A percentile compares a stretch with the other conserved stretches of the same genome.
These are phyloP conservation scores for Bombus huntii DNA, from an alignment of 1,140 invertebrate species.

Conservation along the genomic window DNA sequence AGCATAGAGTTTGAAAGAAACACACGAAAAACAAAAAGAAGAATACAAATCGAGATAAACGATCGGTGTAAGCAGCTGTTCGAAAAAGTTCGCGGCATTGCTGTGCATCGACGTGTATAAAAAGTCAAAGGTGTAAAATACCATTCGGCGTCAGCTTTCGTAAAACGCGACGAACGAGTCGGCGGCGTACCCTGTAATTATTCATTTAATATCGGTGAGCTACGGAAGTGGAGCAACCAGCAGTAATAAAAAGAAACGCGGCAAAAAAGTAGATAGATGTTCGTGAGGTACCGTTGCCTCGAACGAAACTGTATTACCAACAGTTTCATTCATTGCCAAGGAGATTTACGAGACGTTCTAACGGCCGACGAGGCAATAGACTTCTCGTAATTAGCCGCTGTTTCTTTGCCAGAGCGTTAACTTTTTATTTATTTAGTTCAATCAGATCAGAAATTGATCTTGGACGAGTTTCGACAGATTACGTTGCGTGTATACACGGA, in stretches of 20 bases:
- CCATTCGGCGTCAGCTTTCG: not conserved
- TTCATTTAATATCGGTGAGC: slow-evolving; percentile 25
- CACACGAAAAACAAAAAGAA: not conserved
- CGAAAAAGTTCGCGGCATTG: not conserved
- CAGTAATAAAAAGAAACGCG: not conserved
- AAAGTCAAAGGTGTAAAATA: slow-evolving; percentile 13
- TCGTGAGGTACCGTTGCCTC: slow-evolving; percentile 53
- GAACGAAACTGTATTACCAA: slow-evolving; percentile 51
- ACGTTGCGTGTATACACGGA: too few relatives aligned
- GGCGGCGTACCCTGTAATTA: slow-evolving; percentile 30
- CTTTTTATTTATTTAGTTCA: too few relatives aligned
- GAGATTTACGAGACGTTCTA: slow-evolving; percentile 34
- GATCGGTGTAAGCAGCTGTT: not conserved
- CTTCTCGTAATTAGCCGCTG: too few relatives aligned
- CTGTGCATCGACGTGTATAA: not conserved
- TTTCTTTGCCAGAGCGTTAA: too few relatives aligned
- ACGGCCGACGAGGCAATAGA: not conserved
- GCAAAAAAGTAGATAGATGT: slow-evolving; percentile 45
- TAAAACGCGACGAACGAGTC: slow-evolving; percentile 1
- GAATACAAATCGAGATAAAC: not conserved
- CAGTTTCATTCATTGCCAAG: slow-evolving; percentile 42
- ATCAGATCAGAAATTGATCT: not conserved
- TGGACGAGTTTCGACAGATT: not conserved
- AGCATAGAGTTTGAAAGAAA: too few relatives aligned
- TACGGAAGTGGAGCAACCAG: slow-evolving; percentile 2